phyloP scores from a whole-genome alignment of 2,888 invertebrate species.

The Drosophila sordidula region DNA sequence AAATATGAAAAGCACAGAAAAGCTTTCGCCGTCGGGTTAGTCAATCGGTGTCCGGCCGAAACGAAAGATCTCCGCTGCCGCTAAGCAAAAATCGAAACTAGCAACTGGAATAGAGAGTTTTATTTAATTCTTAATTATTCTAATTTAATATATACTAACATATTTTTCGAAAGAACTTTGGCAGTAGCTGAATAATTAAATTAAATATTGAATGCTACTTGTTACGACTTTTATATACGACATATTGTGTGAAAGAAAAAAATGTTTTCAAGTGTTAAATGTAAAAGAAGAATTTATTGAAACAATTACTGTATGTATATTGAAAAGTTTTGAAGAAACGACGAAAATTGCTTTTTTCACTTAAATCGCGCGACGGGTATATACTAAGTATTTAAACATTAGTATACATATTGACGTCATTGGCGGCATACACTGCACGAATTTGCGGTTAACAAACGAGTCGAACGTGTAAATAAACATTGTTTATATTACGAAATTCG shows the following conservation, averaged over 20 bases:
- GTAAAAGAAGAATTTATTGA: slow-evolving; percentile 21
- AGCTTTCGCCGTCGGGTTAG: slow-evolving; percentile 76
- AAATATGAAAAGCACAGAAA: slow-evolving; percentile 60
- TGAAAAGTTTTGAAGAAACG: slow-evolving; percentile 5
- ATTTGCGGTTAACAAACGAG: slow-evolving; percentile 37
- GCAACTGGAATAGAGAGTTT: slow-evolving; percentile 51
- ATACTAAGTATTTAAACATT: slow-evolving; percentile 39
- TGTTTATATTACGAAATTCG: slow-evolving; percentile 52
- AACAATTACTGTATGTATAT: slow-evolving; percentile 36
- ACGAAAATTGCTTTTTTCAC: slow-evolving; percentile 3
- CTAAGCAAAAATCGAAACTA: slow-evolving; percentile 60
- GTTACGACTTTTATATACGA: slow-evolving; percentile 11
- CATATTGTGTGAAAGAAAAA: slow-evolving; percentile 12
- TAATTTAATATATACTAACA: slow-evolving; percentile 37
- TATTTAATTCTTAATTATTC: slow-evolving; percentile 12
- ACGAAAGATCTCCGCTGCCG: slow-evolving; percentile 83
- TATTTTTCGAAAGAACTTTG: slow-evolving; percentile 33
- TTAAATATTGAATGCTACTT: slow-evolving; percentile 37
- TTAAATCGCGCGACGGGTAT: slow-evolving; percentile 16
- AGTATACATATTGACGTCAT: slow-evolving; percentile 69
- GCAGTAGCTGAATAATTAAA: slow-evolving; percentile 40
- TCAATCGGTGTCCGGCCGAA: slow-evolving; percentile 86
- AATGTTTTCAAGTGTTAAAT: slow-evolving; percentile 13
- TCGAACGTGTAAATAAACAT: slow-evolving; percentile 58
- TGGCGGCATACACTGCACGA: slow-evolving; percentile 65